phyloP scores from a whole-genome alignment of 2,888 invertebrate species.

The Apeira syringaria region DNA sequence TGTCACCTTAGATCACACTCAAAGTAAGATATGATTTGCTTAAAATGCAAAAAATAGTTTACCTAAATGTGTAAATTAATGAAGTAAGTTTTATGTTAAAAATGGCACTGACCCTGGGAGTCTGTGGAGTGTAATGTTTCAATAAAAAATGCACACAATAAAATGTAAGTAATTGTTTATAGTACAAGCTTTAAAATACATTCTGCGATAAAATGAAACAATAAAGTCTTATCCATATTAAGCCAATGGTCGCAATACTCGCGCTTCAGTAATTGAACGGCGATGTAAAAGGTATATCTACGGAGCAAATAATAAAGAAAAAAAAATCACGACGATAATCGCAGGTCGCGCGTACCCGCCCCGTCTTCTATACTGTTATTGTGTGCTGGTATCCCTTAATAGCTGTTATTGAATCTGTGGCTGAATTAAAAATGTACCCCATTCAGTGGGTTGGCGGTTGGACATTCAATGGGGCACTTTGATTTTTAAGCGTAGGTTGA shows the following conservation, averaged over 20 bases:
- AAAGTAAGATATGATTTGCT: too few species aligned
- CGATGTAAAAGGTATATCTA: slow-evolving; percentile 83
- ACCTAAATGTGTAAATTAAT: too few species aligned
- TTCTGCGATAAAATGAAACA: too few species aligned
- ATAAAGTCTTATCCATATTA: slow-evolving; percentile 46
- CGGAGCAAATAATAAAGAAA: slow-evolving; percentile 73
- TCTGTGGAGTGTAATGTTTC: too few species aligned
- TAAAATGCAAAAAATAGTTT: too few species aligned
- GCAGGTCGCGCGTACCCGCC: slow-evolving; percentile 71
- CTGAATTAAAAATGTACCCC: slow-evolving; percentile 64
- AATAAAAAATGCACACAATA: too few species aligned
- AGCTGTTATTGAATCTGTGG: not conserved
- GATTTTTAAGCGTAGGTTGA: slow-evolving; percentile 53
- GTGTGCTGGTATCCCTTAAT: slow-evolving; percentile 42
- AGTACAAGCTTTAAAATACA: too few species aligned
- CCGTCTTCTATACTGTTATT: slow-evolving; percentile 61
- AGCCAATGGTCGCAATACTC: slow-evolving; percentile 47
- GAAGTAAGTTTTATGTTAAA: too few species aligned
- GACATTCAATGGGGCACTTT: slow-evolving; percentile 30
- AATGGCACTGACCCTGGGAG: too few species aligned
- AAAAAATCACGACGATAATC: slow-evolving; percentile 63
- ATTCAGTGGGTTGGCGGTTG: slow-evolving; percentile 60
- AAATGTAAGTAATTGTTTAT: too few species aligned
- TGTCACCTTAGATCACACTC: too few species aligned
- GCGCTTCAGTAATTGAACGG: slow-evolving; percentile 80